These are phyloP conservation scores for Acleris holmiana DNA, from an alignment of 2,888 invertebrate genomes.

Conservation along the genomic window DNA sequence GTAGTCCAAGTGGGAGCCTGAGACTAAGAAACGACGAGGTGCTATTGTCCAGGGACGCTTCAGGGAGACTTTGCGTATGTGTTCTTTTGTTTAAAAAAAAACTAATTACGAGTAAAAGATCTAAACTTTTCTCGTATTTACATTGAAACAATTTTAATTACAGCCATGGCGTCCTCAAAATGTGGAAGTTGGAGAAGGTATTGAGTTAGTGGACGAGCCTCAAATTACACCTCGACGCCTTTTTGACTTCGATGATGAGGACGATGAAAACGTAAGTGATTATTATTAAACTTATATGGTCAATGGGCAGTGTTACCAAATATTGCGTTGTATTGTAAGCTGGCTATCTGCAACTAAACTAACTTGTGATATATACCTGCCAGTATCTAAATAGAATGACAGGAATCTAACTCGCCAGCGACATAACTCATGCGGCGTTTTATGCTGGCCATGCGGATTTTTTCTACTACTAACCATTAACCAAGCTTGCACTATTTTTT, in stretches of 20 bases:
- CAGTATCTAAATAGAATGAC: constrained; percentile 12
- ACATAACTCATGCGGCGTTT: constrained; percentile 11
- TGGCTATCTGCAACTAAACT: constrained; percentile 15
- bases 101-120: constrained; percentile 5
- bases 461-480: constrained; percentile 3
- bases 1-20: constrained; percentile 14
- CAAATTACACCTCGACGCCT: constrained; percentile 16
- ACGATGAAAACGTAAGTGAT: constrained; percentile 10
- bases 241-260: constrained; percentile 10
- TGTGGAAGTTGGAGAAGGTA: not conserved
- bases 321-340: constrained; percentile 12
- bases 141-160: constrained; percentile 1
- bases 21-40: constrained; percentile 10
- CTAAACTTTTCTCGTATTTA: constrained; percentile 9
- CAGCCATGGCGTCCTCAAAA: too few relatives aligned
- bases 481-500: constrained; percentile 4
- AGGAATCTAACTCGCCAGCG: constrained; percentile 6
- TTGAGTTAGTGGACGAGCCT: constrained; percentile 8
- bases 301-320: constrained; percentile 11
- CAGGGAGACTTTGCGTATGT: constrained; percentile 14
- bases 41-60: constrained; percentile 16
- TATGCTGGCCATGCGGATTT: constrained; percentile 1
- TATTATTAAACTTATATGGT: constrained; percentile 5
- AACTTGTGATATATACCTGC: constrained; percentile 2
- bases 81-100: too few relatives aligned